phyloP scores from a whole-genome alignment of 2,113 vertebrate genomes.

The Hemichromis elongatus region DNA sequence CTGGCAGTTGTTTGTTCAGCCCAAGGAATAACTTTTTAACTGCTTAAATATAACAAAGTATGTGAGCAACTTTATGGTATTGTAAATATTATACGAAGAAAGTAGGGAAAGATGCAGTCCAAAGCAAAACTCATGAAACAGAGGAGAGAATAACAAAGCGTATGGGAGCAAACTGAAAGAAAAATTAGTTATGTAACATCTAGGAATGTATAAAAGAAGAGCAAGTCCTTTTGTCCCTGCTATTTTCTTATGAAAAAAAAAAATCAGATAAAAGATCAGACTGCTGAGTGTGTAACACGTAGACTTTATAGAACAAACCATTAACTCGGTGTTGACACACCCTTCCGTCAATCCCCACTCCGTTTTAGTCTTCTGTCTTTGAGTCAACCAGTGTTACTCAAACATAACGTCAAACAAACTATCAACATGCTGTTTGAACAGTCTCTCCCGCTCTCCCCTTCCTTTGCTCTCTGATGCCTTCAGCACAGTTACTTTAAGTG shows the following conservation, averaged over 20 bases:
- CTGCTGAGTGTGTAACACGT: not conserved
- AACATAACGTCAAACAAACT: slow-evolving; percentile 14
- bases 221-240: not conserved
- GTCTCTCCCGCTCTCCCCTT: not conserved
- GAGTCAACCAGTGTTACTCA: slow-evolving; percentile 11
- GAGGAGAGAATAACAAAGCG: not conserved
- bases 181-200: not conserved
- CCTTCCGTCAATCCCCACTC: not conserved
- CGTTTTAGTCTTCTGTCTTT: not conserved
- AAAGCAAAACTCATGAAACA: not conserved
- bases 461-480: not conserved
- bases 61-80: not conserved
- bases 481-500: not conserved
- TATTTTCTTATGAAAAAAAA: not conserved
- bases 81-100: not conserved
- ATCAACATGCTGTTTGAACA: slow-evolving; percentile 23
- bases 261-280: not conserved
- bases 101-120: not conserved
- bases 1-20: not conserved
- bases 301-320: slow-evolving; percentile 21
- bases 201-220: not conserved
- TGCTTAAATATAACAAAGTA: not conserved
- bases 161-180: not conserved
- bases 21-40: not conserved
- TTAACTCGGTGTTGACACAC: slow-evolving; percentile 24